Conservation (phyloP, 2,797 vertebrate species). For the Gallinago solitaria region DNA sequence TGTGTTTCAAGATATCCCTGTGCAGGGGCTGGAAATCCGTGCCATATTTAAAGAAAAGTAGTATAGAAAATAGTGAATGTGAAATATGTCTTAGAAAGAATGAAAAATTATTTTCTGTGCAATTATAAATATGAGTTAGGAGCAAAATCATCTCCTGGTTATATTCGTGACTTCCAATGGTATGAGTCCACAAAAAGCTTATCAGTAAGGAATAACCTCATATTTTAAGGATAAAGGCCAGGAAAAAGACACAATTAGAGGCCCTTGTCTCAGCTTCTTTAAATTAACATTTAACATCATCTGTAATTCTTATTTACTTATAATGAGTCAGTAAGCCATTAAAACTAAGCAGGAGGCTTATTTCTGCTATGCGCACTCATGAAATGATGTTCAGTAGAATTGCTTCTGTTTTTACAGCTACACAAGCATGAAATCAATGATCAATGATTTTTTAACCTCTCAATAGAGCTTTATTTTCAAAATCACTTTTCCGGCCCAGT, state of each 20-base stretch:
- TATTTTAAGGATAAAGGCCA: background rate
- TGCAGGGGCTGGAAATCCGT: background rate
- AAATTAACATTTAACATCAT: background rate
- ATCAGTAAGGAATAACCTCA: background rate
- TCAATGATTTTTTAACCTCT: conserved; percentile 44
- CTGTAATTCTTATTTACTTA: conserved; percentile 27
- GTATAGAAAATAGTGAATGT: background rate
- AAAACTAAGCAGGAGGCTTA: background rate
- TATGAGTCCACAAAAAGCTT: background rate
- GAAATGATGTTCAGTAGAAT: conserved; percentile 7
- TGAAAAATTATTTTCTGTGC: background rate
- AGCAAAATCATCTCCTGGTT: background rate
- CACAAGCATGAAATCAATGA: conserved; percentile 12
- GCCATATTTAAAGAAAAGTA: background rate
- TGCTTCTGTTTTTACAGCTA: conserved; percentile 25
- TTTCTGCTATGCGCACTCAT: background rate
- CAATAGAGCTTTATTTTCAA: conserved; percentile 7
- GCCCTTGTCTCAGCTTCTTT: background rate
- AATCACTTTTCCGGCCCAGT: background rate
- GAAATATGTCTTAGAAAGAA: background rate
- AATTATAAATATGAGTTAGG: background rate
- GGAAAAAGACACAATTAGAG: background rate
- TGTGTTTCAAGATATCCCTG: background rate
- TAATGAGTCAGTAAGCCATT: background rate
- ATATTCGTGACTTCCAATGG: background rate